These are phyloP conservation scores for Falco peregrinus DNA, from an alignment of 2,797 vertebrate species.

Conservation along the genomic window DNA sequence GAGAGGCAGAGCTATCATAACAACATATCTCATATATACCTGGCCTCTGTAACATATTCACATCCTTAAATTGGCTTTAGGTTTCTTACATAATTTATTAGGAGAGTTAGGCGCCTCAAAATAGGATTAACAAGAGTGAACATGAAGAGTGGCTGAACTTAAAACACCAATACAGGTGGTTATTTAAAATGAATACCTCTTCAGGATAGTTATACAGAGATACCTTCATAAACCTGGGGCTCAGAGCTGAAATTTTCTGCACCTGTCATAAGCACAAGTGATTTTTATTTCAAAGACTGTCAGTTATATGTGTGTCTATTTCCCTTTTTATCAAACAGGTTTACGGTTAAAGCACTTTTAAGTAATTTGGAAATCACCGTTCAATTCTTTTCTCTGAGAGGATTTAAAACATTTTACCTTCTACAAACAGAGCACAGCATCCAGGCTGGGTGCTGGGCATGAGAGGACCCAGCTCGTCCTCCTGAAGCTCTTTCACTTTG, in stretches of 20 bases:
- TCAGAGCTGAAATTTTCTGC: neutral
- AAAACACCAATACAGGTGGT: neutral
- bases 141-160: neutral
- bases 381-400: neutral
- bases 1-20: neutral
- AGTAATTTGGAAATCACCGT: neutral
- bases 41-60: neutral
- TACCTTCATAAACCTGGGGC: neutral
- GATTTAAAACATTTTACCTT: slow-evolving; percentile 4
- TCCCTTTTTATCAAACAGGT: neutral
- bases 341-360: neutral
- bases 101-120: neutral
- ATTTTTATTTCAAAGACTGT: neutral
- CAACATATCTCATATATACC: neutral
- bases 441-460: neutral
- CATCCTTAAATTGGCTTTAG: neutral
- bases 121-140: neutral
- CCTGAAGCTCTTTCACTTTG: neutral
- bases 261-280: neutral
- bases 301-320: neutral
- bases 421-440: neutral
- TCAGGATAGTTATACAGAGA: neutral
- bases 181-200: neutral
- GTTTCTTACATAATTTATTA: neutral
- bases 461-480: neutral